phyloP scores from a whole-genome alignment of 2,113 vertebrate genomes.

The Fregetta grallaria region DNA sequence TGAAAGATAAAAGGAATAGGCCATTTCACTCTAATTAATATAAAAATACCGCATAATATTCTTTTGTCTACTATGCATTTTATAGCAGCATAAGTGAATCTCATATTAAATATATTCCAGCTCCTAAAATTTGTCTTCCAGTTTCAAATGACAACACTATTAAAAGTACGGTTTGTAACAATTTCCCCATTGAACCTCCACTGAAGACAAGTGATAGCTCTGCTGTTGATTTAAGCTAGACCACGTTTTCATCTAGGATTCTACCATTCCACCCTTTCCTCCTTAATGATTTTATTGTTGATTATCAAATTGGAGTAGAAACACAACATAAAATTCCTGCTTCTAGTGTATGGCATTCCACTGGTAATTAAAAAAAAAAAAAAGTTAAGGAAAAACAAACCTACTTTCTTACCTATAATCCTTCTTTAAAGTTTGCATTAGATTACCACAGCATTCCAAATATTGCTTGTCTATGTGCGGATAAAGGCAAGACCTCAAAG shows the following conservation, averaged over 20 bases:
- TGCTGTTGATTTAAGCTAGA: neutral
- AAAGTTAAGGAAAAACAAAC: neutral
- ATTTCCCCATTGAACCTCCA: neutral
- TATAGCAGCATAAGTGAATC: neutral
- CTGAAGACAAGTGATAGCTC: neutral
- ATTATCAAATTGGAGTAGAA: neutral
- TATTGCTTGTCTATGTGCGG: constrained; percentile 95
- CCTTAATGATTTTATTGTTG: neutral
- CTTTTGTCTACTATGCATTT: neutral
- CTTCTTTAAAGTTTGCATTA: constrained; percentile 95
- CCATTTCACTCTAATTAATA: neutral
- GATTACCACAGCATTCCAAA: constrained; percentile 92
- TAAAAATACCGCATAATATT: neutral
- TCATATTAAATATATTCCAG: neutral
- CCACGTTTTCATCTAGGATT: neutral
- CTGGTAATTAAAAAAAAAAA: neutral
- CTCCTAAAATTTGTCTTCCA: neutral
- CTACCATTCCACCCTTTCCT: neutral
- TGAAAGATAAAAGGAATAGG: neutral
- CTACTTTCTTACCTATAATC: constrained; percentile 86
- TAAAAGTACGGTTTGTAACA: neutral
- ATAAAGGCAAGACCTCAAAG: constrained; percentile 92
- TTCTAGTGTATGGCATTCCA: neutral
- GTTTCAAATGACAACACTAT: neutral
- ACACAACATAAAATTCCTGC: neutral